These are phyloP conservation scores for Cochlearius cochlearius DNA, from an alignment of 2,113 vertebrate genomes.

Conservation along the genomic window DNA sequence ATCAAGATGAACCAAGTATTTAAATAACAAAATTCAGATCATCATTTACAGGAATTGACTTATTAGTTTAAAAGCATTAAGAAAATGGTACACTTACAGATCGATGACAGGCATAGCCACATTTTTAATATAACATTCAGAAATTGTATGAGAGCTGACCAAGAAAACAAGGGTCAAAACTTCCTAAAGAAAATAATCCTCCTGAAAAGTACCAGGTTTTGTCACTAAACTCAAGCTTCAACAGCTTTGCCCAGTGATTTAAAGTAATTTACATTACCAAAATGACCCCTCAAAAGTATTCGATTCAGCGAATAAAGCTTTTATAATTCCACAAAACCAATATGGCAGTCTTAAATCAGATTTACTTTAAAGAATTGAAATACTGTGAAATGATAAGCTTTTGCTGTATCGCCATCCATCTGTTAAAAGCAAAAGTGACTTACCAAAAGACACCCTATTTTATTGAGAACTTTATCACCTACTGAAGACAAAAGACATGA, in stretches of 20 bases:
- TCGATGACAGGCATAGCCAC: neutral
- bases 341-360: neutral
- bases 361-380: neutral
- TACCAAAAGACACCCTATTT: neutral
- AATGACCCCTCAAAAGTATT: neutral
- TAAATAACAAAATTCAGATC: neutral
- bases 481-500: neutral
- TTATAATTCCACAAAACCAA: neutral
- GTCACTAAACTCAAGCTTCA: neutral
- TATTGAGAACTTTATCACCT: neutral
- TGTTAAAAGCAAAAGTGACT: neutral
- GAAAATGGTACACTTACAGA: neutral
- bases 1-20: neutral
- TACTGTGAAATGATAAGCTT: neutral
- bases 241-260: neutral
- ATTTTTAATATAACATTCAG: neutral
- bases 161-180: neutral
- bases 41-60: neutral
- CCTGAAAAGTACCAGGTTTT: neutral
- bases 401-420: neutral
- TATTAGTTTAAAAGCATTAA: neutral
- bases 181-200: neutral
- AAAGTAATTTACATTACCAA: neutral
- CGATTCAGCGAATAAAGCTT: neutral
- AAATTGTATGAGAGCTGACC: neutral